Evolutionary conservation across 1,140 invertebrate species (phyloP).

Genomic region (Myzus persicae): DNA sequence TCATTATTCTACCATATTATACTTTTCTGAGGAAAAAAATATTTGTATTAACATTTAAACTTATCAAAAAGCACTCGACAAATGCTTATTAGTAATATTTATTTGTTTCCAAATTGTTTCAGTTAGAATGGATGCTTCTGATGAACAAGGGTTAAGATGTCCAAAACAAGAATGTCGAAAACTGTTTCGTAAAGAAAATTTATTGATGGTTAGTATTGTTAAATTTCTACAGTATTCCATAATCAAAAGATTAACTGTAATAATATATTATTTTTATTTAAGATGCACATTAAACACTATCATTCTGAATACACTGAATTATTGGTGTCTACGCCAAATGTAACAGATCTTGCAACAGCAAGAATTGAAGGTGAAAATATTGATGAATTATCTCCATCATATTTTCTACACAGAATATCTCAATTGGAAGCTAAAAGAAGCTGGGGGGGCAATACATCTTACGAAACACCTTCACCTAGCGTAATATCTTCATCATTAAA

Average conservation of each 20-base stretch:
- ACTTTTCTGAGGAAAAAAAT: background rate
- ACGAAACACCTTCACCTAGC: background rate
- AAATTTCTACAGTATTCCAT: background rate
- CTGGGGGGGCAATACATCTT: background rate
- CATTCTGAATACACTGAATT: slow-evolving; percentile 81
- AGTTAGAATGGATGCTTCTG: slow-evolving; percentile 53
- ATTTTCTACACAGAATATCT: slow-evolving; percentile 53
- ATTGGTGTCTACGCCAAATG: slow-evolving; percentile 81
- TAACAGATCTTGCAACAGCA: slow-evolving; percentile 82
- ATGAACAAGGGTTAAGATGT: slow-evolving; percentile 66
- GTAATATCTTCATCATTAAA: background rate
- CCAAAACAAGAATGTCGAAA: slow-evolving; percentile 84
- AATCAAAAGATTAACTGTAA: background rate
- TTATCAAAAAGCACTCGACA: background rate
- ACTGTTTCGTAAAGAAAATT: slow-evolving; percentile 87
- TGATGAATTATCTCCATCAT: slow-evolving; percentile 55
- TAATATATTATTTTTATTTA: slow-evolving; percentile 53
- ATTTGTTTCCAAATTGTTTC: background rate
- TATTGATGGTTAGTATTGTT: slow-evolving; percentile 70
- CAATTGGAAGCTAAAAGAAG: slow-evolving; percentile 54
- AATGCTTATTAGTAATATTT: background rate
- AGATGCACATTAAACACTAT: slow-evolving; percentile 91
- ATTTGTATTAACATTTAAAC: background rate
- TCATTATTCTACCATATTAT: background rate
- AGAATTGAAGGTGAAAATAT: slow-evolving; percentile 66